phyloP scores from a whole-genome alignment of 2,113 vertebrate genomes.

The Vanacampus margaritifer region DNA sequence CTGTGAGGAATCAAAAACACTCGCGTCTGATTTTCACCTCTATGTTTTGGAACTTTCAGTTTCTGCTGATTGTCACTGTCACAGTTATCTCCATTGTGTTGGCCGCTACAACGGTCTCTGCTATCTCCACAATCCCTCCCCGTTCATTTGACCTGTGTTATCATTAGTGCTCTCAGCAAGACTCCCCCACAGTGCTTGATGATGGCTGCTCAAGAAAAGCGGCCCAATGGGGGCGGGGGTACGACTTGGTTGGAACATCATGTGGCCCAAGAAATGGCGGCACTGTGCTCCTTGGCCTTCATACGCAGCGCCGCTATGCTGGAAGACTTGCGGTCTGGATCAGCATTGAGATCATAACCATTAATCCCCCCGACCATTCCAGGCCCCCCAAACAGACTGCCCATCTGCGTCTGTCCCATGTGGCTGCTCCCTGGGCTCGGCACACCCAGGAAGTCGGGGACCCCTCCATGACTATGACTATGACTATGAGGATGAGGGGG shows the following conservation, averaged over 20 bases:
- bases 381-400: slow-evolving; percentile 81
- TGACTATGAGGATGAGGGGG: slow-evolving; percentile 85
- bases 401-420: slow-evolving; percentile 94
- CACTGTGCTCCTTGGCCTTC: slow-evolving; percentile 98
- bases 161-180: slow-evolving; percentile 60
- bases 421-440: slow-evolving; percentile 79
- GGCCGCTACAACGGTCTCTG: slow-evolving; percentile 42
- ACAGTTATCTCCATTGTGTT: slow-evolving; percentile 47
- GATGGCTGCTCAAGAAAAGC: slow-evolving; percentile 36
- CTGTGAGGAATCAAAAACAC: slow-evolving; percentile 36
- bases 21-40: neutral
- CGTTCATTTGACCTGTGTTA: slow-evolving; percentile 63
- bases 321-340: slow-evolving; percentile 94
- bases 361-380: slow-evolving; percentile 85
- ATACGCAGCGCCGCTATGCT: slow-evolving; percentile 93
- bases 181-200: slow-evolving; percentile 42
- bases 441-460: slow-evolving; percentile 87
- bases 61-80: slow-evolving; percentile 61
- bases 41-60: slow-evolving; percentile 30
- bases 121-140: slow-evolving; percentile 55
- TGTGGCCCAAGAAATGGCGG: slow-evolving; percentile 95
- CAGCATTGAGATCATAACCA: slow-evolving; percentile 88
- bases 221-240: slow-evolving; percentile 26
- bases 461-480: slow-evolving; percentile 75
- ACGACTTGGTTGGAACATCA: slow-evolving; percentile 68